Conservation (phyloP, 2,888 invertebrate species). For the Invenusta paracnida region DNA sequence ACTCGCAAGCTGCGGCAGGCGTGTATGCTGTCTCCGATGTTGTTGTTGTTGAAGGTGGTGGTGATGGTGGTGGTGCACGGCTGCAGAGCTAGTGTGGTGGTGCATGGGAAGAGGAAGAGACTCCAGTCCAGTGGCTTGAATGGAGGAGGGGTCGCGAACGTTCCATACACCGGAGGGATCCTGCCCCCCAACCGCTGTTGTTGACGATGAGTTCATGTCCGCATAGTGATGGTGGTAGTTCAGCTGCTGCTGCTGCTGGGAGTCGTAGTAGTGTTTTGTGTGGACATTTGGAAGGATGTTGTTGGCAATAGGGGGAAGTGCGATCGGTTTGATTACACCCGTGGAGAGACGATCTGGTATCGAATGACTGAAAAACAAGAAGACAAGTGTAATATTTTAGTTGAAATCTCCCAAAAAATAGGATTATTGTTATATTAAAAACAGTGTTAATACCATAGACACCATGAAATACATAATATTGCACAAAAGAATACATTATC, state of each 20-base stretch:
- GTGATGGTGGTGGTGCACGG: background rate
- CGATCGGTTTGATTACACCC: background rate
- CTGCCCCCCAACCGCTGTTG: too few relatives aligned
- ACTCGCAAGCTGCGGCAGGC: background rate
- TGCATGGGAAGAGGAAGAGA: background rate
- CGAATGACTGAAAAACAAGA: background rate
- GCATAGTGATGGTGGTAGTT: background rate
- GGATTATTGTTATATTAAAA: too few relatives aligned
- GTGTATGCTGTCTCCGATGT: background rate
- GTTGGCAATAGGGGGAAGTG: background rate
- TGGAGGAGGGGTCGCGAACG: background rate
- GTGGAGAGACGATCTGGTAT: background rate
- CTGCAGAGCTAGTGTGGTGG: background rate
- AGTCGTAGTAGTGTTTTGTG: background rate
- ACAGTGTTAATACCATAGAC: too few relatives aligned
- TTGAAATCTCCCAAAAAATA: too few relatives aligned
- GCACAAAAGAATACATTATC: too few relatives aligned
- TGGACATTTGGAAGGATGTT: background rate
- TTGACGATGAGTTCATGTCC: background rate
- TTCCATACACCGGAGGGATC: too few relatives aligned
- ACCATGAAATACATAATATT: too few relatives aligned
- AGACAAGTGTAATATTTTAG: background rate
- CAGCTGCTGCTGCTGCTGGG: background rate
- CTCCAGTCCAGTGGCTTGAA: background rate
- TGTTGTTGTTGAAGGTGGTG: background rate